Evolutionary conservation across 2,113 vertebrate species (phyloP).

Genomic region (Otus sunia): DNA sequence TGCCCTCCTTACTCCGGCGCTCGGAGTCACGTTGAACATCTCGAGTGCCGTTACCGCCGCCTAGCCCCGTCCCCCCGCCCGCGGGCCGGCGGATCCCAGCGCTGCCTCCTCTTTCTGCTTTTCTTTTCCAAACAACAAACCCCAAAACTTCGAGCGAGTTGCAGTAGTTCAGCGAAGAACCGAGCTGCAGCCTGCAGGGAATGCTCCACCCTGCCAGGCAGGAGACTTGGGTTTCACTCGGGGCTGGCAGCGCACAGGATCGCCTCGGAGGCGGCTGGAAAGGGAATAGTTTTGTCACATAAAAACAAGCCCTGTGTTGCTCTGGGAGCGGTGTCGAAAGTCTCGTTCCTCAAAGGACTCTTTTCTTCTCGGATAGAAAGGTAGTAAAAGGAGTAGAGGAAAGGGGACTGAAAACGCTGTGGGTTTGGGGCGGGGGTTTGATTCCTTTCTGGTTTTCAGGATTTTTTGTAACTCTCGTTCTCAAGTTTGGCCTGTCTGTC

Average conservation of each 20-base stretch:
- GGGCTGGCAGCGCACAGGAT: not conserved
- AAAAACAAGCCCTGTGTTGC: not conserved
- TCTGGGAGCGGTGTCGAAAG: not conserved
- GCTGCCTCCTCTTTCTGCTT: not conserved
- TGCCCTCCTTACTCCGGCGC: not conserved
- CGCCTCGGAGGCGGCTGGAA: not conserved
- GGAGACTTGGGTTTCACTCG: slow-evolving; percentile 28
- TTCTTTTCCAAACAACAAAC: not conserved
- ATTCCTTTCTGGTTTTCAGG: not conserved
- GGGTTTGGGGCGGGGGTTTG: not conserved
- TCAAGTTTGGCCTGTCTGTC: not conserved
- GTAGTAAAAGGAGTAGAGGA: not conserved
- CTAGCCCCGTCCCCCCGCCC: not conserved
- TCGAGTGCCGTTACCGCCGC: not conserved
- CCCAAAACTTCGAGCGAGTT: not conserved
- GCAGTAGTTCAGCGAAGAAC: not conserved
- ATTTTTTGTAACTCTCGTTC: not conserved
- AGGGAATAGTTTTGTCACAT: not conserved
- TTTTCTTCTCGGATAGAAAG: not conserved
- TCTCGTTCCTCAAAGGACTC: not conserved
- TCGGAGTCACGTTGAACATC: not conserved
- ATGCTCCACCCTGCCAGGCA: slow-evolving; percentile 37
- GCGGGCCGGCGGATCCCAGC: not conserved
- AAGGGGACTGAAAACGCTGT: not conserved
- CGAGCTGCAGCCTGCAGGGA: slow-evolving; percentile 11